A percentile compares a stretch with the other conserved stretches of the same genome.
Conservation (phyloP, 2,113 vertebrate genomes). For the Bettongia penicillata region DNA sequence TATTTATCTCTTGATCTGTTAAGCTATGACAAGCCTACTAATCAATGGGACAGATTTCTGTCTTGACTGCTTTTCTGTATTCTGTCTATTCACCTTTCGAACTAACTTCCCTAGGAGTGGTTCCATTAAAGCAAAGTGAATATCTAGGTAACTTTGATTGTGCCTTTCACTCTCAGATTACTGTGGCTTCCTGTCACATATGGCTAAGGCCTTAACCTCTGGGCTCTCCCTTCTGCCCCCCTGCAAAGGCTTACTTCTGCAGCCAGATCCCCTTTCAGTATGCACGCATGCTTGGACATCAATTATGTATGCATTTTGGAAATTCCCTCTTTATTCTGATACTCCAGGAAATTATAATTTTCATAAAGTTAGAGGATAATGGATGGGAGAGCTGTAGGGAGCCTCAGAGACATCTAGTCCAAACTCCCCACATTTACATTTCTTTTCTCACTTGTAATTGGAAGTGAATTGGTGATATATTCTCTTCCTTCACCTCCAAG, state of each 20-base stretch:
- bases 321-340: not conserved
- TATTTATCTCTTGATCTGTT: not conserved
- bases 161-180: not conserved
- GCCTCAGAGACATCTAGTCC: not conserved
- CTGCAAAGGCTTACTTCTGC: not conserved
- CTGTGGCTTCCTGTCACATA: not conserved
- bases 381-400: not conserved
- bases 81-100: not conserved
- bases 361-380: not conserved
- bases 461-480: not conserved
- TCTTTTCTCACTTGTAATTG: not conserved
- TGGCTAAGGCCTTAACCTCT: not conserved
- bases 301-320: not conserved
- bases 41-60: not conserved
- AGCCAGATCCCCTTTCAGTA: not conserved
- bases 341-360: not conserved
- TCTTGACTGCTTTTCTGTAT: not conserved
- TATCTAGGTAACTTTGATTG: not conserved
- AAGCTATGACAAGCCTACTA: not conserved
- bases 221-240: not conserved
- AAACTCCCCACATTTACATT: not conserved
- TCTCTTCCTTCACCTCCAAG: not conserved
- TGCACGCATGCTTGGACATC: not conserved
- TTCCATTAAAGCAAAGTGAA: not conserved
- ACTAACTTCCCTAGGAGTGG: not conserved